Percentiles rank a stretch among this genome's conserved stretches.
Evolutionary conservation across 2,888 invertebrate species (phyloP).

Genomic region (Xestia ashworthii): DNA sequence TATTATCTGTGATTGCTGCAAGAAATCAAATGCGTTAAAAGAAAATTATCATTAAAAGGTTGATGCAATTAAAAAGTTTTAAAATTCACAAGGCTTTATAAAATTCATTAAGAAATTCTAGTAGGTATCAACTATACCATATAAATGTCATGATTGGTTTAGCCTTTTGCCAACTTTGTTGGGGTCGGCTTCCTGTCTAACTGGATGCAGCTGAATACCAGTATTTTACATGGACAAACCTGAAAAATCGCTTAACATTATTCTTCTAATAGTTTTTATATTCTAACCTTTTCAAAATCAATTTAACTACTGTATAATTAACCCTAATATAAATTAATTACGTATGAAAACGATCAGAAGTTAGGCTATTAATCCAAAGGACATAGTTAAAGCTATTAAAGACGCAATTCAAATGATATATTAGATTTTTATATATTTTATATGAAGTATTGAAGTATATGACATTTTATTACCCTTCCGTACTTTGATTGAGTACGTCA

Average conservation of each 20-base stretch:
- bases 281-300: conserved; percentile 17
- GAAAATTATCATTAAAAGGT: not conserved
- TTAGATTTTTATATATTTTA: conserved; percentile 53
- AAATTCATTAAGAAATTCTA: no score
- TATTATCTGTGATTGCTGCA: not conserved
- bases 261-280: not conserved
- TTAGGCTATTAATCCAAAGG: conserved; percentile 60
- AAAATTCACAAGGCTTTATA: not conserved
- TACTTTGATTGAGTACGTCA: conserved; percentile 62
- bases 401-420: conserved; percentile 66
- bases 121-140: no score
- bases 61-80: not conserved
- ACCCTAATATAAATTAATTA: conserved; percentile 32
- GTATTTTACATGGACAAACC: not conserved
- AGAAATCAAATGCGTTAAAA: not conserved
- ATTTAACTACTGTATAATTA: conserved; percentile 42
- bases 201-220: not conserved
- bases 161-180: not conserved
- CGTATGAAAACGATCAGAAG: conserved; percentile 41
- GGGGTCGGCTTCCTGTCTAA: not conserved
- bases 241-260: not conserved
- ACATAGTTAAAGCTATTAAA: conserved; percentile 65
- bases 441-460: conserved; percentile 60
- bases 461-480: conserved; percentile 68
- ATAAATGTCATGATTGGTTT: not conserved